Conservation (phyloP, 1,140 invertebrate species). For the Cheumatopsyche charites region DNA sequence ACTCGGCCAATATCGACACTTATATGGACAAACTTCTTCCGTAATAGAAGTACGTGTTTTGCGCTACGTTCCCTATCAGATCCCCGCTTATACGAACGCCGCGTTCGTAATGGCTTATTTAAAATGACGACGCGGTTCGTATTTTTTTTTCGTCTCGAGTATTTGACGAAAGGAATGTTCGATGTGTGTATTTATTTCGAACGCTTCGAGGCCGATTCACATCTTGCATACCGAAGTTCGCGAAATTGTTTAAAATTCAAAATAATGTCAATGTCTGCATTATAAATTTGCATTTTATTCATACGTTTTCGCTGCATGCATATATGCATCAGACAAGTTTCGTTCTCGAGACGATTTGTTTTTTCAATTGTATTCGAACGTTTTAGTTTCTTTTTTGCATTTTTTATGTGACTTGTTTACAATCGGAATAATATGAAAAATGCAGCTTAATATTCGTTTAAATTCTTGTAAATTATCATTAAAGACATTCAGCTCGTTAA, state of each 20-base stretch:
- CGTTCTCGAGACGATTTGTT: constrained; percentile 10
- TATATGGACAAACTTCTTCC: not conserved
- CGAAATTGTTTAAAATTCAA: not conserved
- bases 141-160: too few relatives aligned
- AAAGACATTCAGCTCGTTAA: too few relatives aligned
- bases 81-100: not conserved
- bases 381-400: not conserved
- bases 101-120: not conserved
- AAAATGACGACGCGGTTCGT: not conserved
- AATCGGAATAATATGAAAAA: too few relatives aligned
- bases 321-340: not conserved
- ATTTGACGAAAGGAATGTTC: too few relatives aligned
- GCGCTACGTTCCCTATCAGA: not conserved
- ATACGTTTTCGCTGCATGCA: constrained; percentile 2
- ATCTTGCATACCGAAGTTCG: not conserved
- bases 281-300: not conserved
- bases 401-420: too few relatives aligned
- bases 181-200: too few relatives aligned
- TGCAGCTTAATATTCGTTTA: too few relatives aligned
- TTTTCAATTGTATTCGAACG: constrained; percentile 6
- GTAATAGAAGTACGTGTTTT: not conserved
- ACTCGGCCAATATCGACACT: constrained; percentile 13
- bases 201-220: not conserved
- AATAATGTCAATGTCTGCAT: constrained; percentile 11
- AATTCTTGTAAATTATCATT: too few relatives aligned